Percentiles rank a stretch among this genome's conserved stretches.
Conservation (phyloP, 1,140 invertebrate species). For the Calephelis virginiensis region DNA sequence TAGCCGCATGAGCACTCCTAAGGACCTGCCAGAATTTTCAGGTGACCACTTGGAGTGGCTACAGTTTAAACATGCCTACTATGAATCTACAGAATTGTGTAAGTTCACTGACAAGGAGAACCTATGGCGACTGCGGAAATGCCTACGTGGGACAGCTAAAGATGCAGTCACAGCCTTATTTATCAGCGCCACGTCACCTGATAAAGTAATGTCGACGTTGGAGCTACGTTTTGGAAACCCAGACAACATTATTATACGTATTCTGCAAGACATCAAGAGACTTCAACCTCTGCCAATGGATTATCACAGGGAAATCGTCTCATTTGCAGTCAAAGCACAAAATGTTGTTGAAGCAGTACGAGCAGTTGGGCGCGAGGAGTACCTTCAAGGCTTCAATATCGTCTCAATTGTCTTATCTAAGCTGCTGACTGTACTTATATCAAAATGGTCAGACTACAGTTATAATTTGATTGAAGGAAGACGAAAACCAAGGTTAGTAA, state of each 20-base stretch:
- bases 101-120: constrained; percentile 32
- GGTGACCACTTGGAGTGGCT: constrained; percentile 38
- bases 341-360: constrained; percentile 33
- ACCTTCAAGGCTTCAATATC: constrained; percentile 25
- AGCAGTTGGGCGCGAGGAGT: constrained; percentile 25
- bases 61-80: constrained; percentile 33
- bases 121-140: constrained; percentile 34
- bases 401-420: constrained; percentile 9
- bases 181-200: constrained; percentile 32
- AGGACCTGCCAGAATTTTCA: constrained; percentile 30
- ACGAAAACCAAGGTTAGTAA: constrained; percentile 9
- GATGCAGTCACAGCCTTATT: constrained; percentile 38
- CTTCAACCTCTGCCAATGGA: constrained; percentile 28
- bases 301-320: constrained; percentile 34
- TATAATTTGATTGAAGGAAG: constrained; percentile 20
- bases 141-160: constrained; percentile 31
- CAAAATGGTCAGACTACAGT: constrained; percentile 24
- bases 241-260: constrained; percentile 29
- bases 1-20: constrained; percentile 29
- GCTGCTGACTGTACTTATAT: constrained; percentile 14
- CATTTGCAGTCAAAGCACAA: constrained; percentile 30
- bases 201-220: constrained; percentile 33
- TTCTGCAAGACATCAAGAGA: constrained; percentile 29
- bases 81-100: constrained; percentile 32
- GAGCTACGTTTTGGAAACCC: constrained; percentile 38